Base-by-base conservation (phyloP, 2,888 invertebrate species). In the Dryobotodes eremita region DNA sequence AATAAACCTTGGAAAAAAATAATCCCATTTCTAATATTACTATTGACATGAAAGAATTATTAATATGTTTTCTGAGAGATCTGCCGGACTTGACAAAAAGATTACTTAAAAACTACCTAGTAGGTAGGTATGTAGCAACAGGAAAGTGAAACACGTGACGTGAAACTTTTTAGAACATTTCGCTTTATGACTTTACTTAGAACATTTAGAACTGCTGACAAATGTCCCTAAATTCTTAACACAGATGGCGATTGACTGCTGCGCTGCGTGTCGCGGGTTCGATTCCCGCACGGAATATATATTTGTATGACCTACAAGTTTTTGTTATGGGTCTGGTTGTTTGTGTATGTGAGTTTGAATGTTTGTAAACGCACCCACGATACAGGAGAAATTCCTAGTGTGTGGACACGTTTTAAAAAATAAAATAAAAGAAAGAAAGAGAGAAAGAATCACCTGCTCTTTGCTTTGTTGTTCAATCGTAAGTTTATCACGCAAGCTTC, bases 391-490 rank as follows among this genome's bases (percentile, higher is more conserved):
- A n/a, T n/a, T n/a, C n/a, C n/a, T n/a, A n/a, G n/a, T n/a, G n/a
- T n/a, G n/a, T n/a, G n/a, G n/a, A n/a, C n/a, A n/a, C n/a, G n/a
- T n/a, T n/a, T n/a, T n/a, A n/a, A n/a, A n/a, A n/a, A n/a, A n/a
- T n/a, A n/a, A n/a, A n/a, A n/a, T n/a, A n/a, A n/a, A n/a, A n/a
- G n/a, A n/a, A n/a, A n/a, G n/a, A n/a, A n/a, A n/a, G n/a, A n/a
- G n/a, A n/a, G n/a, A n/a, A 84, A 59, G 36, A 69, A 55, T 80
- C 84, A 98, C 99, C 98, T 99, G 99, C 94, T 99, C 99, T 79
- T 98, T 98, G 87, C 99, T 98, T 94, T 99, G 99, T 93, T 99
- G 99, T 95, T 99, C 99, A 89, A 99, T 99, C 76, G 99, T 98
- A 91, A 99, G 97, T 95, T 99, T 99, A 89, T 99, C 98, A 92